Conservation (phyloP, 1,140 invertebrate species). For the Musca vetustissima region DNA sequence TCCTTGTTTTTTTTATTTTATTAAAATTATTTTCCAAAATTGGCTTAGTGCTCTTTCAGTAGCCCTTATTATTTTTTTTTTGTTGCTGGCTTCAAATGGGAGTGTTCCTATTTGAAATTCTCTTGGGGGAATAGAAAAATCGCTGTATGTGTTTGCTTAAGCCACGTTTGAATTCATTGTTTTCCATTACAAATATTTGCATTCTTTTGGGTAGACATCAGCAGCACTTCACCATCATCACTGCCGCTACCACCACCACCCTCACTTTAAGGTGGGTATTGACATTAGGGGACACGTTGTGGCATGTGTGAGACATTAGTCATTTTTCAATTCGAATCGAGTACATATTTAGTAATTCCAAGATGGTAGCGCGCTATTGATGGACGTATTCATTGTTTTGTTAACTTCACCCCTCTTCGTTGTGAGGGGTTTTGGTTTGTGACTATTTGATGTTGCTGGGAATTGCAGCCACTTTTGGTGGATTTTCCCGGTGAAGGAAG, state of each 20-base stretch:
- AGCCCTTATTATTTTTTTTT: background rate
- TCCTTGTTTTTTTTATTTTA: background rate
- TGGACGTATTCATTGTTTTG: background rate
- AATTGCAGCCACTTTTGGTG: slow-evolving; percentile 4
- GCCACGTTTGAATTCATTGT: too few species aligned
- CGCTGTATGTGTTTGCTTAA: slow-evolving; percentile 7
- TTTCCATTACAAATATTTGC: slow-evolving; percentile 23
- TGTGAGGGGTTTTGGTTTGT: background rate
- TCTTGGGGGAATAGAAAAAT: slow-evolving; percentile 15
- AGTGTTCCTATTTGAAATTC: slow-evolving; percentile 9
- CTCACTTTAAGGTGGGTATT: background rate
- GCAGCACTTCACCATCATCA: too few species aligned
- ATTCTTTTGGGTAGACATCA: slow-evolving; percentile 16
- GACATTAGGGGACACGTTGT: slow-evolving; percentile 1
- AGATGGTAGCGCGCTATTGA: background rate
- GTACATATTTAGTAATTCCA: background rate
- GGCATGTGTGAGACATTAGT: slow-evolving; percentile 12
- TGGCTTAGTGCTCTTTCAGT: slow-evolving; percentile 8
- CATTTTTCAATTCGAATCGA: background rate
- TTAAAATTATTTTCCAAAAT: slow-evolving; percentile 23
- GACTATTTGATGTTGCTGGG: background rate
- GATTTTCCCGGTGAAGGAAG: background rate
- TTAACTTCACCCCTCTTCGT: background rate
- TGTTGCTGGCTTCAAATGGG: background rate
- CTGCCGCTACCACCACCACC: too few species aligned